Evolutionary conservation across 2,797 vertebrate genomes (phyloP), one percentile per base, ranked within the genome.

Genomic region (Phaenicophaeus curvirostris): DNA sequence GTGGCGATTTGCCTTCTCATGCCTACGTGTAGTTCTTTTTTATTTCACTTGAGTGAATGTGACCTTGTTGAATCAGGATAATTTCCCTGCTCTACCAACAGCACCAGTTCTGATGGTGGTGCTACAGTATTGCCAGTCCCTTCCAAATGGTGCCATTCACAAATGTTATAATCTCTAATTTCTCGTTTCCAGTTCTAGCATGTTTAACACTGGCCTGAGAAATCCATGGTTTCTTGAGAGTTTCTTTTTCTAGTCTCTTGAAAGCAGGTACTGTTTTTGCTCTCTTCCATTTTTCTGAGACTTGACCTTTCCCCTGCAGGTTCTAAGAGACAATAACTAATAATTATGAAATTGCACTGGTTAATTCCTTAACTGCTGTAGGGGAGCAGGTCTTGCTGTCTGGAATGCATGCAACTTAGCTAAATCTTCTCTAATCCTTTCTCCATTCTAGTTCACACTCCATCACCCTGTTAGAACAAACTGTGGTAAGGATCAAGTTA

Each of bases 331-430:
- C 62, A 21, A 50, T 94, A 89, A 86, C 73, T 81, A 75, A 55
- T 66, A 91, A 85, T 95, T 88, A 78, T 15, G 35, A 81, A 93
- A 91, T 66, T 82, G 61, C n/a, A 77, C 35, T 33, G 53, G 65
- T 95, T 93, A 93, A 93, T 95, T 90, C 53, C 54, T 93, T 83
- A 89, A 74, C 71, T 63, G 42, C 90, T 94, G 51, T 46, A 42
- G 61, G 61, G 50, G 37, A 90, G 66, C 11, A 80, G 57, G n/a
- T 89, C 86, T 95, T 92, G 74, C 79, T 89, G 48, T 65, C 72
- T 74, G 57, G 50, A 72, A 35, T 82, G 57, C 16, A 73, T 50
- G 37, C 48, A 85, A 85, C n/a, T 79, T 82, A 71, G 71, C 50
- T 89, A 87, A 92, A 93, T 89, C 46, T 69, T 76, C 73, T 82